Conservation (phyloP, 2,797 vertebrate genomes). For the Naso thynnoides region DNA sequence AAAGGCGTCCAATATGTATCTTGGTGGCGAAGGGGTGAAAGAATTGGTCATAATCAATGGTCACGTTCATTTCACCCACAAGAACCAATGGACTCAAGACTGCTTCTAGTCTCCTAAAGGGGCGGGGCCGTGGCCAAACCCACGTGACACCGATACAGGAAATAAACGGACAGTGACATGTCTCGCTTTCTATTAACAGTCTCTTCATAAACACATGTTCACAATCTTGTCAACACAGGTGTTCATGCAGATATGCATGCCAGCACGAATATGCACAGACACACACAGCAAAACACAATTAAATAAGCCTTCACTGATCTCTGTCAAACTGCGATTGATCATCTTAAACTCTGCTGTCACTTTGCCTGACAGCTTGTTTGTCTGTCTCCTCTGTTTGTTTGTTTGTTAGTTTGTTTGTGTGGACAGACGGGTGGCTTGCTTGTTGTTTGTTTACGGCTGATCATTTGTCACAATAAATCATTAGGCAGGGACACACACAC, state of each 20-base stretch:
- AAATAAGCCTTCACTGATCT: constrained; percentile 46
- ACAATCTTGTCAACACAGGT: constrained; percentile 9
- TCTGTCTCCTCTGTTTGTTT: constrained; percentile 48
- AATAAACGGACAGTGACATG: too few species aligned
- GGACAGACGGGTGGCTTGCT: constrained; percentile 70
- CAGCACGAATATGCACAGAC: constrained; percentile 9
- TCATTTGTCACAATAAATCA: constrained; percentile 82
- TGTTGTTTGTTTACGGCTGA: constrained; percentile 78
- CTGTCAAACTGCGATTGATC: constrained; percentile 72
- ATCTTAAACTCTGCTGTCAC: constrained; percentile 55
- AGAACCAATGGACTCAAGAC: too few species aligned
- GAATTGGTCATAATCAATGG: too few species aligned
- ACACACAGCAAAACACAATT: constrained; percentile 9
- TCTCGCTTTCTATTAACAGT: too few species aligned
- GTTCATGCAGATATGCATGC: constrained; percentile 20
- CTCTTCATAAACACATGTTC: constrained; percentile 29
- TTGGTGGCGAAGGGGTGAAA: too few species aligned
- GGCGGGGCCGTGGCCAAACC: too few species aligned
- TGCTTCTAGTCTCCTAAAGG: too few species aligned
- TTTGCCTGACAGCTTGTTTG: constrained; percentile 65
- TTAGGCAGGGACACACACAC: constrained; percentile 50
- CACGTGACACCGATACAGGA: too few species aligned
- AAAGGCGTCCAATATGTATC: too few species aligned
- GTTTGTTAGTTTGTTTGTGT: constrained; percentile 77
- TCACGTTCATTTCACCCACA: too few species aligned